phyloP scores from a whole-genome alignment of 2,797 vertebrate genomes.

The Tangara arthus region DNA sequence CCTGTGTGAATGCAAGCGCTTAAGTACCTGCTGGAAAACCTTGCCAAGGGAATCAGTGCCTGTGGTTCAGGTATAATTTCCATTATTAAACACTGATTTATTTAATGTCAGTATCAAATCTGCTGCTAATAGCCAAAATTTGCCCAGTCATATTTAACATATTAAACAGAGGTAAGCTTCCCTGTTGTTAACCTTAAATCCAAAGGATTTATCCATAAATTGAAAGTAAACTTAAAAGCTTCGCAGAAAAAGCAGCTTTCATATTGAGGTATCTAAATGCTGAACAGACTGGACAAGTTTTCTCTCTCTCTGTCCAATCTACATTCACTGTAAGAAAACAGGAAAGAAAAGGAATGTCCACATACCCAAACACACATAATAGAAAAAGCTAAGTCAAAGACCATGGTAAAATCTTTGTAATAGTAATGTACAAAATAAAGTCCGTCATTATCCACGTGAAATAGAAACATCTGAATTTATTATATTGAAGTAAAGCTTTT shows the following conservation, averaged over 20 bases:
- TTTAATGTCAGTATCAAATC: not conserved
- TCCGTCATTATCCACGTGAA: not conserved
- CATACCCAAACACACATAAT: not conserved
- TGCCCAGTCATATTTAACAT: not conserved
- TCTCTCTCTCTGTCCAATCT: not conserved
- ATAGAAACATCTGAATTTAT: not conserved
- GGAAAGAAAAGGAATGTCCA: not conserved
- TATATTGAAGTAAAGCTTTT: not conserved
- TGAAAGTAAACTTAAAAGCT: not conserved
- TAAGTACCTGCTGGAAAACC: not conserved
- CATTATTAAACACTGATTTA: not conserved
- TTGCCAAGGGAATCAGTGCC: not conserved
- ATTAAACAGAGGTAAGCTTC: not conserved
- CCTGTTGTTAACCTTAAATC: not conserved
- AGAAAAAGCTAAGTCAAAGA: not conserved
- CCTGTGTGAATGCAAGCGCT: accelerated
- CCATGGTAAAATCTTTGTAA: not conserved
- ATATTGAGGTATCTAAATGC: not conserved
- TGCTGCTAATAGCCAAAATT: not conserved
- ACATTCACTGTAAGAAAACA: not conserved
- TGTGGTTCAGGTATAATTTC: not conserved
- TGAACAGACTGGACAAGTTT: not conserved
- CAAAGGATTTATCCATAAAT: not conserved
- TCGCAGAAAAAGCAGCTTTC: not conserved
- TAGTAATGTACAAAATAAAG: not conserved